A percentile compares a stretch with the other conserved stretches of the same genome.
phyloP scores from a whole-genome alignment of 2,113 vertebrate genomes.

The Neomonachus schauinslandi region DNA sequence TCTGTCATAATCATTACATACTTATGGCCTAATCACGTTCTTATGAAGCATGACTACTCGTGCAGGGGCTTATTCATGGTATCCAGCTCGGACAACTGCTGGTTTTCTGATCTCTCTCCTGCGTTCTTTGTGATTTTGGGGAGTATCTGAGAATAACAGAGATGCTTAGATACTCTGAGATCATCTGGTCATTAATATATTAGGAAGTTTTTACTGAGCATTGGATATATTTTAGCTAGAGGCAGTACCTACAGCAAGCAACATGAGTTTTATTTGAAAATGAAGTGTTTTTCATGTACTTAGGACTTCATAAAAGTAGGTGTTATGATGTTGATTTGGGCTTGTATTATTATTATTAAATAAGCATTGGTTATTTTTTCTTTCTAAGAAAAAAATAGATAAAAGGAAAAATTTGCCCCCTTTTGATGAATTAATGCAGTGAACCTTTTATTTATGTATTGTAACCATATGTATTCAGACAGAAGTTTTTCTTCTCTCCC shows the following conservation, averaged over 20 bases:
- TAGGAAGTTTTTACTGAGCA: not conserved
- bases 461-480: slow-evolving; percentile 70
- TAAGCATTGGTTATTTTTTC: slow-evolving; percentile 29
- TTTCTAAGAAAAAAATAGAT: slow-evolving; percentile 7
- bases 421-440: slow-evolving; percentile 57
- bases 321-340: slow-evolving; percentile 10
- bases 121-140: not conserved
- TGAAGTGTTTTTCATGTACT: slow-evolving; percentile 13
- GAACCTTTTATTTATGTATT: slow-evolving; percentile 73
- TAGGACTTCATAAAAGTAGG: slow-evolving; percentile 27
- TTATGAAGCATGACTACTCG: not conserved
- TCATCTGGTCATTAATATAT: not conserved
- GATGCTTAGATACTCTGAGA: not conserved
- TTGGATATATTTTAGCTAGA: slow-evolving; percentile 12
- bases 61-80: not conserved
- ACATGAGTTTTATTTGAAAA: slow-evolving; percentile 45
- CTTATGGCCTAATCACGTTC: not conserved
- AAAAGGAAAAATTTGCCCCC: slow-evolving; percentile 44
- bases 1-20: slow-evolving; percentile 37
- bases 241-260: not conserved
- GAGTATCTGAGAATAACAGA: not conserved
- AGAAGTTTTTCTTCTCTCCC: slow-evolving; percentile 54
- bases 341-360: slow-evolving; percentile 33
- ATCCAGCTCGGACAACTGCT: not conserved
- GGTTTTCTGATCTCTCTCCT: not conserved